Percentiles rank a stretch among this genome's conserved stretches.
Conservation (phyloP, 2,113 vertebrate genomes). For the Parus major region DNA sequence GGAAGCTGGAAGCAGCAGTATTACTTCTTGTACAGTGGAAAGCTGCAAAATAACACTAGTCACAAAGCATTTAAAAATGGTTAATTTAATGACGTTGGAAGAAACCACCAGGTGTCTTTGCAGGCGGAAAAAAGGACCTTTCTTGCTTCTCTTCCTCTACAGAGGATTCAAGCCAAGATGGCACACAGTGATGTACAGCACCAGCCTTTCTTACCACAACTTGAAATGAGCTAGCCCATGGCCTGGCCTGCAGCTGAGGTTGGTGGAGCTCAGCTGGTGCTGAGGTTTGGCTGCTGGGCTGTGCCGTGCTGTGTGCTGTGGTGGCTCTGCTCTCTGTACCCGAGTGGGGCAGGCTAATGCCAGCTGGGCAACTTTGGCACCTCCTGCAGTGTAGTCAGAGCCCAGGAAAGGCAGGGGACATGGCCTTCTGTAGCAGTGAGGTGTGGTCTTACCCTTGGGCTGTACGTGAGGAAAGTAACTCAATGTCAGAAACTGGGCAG, state of each 20-base stretch:
- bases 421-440: not conserved
- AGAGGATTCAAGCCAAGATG: not conserved
- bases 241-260: not conserved
- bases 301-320: not conserved
- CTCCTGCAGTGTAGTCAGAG: not conserved
- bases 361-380: not conserved
- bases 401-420: not conserved
- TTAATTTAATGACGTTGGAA: not conserved
- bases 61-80: slow-evolving; percentile 53
- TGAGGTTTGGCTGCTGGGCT: not conserved
- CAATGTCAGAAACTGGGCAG: not conserved
- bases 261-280: not conserved
- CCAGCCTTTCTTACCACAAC: not conserved
- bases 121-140: not conserved
- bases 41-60: slow-evolving; percentile 58
- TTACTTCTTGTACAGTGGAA: not conserved
- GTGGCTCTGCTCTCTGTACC: not conserved
- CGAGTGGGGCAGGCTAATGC: accelerated
- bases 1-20: slow-evolving; percentile 11
- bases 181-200: not conserved
- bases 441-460: not conserved
- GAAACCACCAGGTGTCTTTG: slow-evolving; percentile 4
- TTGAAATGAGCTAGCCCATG: not conserved
- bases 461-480: not conserved
- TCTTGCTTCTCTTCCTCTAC: not conserved